Conservation (phyloP, 1,140 invertebrate species). For the Drosophila oshimai region DNA sequence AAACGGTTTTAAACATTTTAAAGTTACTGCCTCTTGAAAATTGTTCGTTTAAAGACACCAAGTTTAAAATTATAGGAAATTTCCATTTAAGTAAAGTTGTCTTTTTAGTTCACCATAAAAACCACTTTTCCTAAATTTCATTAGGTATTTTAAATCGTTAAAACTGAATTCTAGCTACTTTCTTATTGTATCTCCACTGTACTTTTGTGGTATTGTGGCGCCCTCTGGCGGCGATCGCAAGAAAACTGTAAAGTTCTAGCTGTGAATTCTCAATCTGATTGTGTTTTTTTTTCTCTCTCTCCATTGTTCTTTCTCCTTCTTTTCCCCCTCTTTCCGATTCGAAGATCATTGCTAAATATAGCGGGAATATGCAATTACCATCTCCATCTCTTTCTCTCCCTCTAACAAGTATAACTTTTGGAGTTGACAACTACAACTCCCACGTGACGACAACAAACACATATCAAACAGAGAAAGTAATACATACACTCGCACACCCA, state of each 20-base stretch:
- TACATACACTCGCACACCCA: neutral
- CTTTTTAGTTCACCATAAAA: too few relatives aligned
- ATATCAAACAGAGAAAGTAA: conserved; percentile 51
- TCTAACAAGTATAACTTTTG: conserved; percentile 8
- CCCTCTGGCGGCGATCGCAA: neutral
- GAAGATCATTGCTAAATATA: conserved; percentile 46
- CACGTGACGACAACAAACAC: conserved; percentile 63
- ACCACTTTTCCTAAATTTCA: too few relatives aligned
- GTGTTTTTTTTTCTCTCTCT: neutral
- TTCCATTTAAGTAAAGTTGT: too few relatives aligned
- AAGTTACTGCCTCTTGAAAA: too few relatives aligned
- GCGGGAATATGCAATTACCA: conserved; percentile 17
- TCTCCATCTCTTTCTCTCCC: neutral
- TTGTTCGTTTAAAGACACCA: too few relatives aligned
- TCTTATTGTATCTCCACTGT: neutral
- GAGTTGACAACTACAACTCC: conserved; percentile 26
- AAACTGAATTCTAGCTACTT: too few relatives aligned
- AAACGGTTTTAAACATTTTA: too few relatives aligned
- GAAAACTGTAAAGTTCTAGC: neutral
- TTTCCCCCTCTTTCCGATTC: neutral
- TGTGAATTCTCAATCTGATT: conserved; percentile 15
- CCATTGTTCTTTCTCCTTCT: neutral
- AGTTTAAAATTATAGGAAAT: too few relatives aligned
- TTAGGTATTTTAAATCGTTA: too few relatives aligned
- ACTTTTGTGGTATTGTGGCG: neutral